Evolutionary conservation across 2,113 vertebrate genomes (phyloP).

Genomic region (Perognathus longimembris): DNA sequence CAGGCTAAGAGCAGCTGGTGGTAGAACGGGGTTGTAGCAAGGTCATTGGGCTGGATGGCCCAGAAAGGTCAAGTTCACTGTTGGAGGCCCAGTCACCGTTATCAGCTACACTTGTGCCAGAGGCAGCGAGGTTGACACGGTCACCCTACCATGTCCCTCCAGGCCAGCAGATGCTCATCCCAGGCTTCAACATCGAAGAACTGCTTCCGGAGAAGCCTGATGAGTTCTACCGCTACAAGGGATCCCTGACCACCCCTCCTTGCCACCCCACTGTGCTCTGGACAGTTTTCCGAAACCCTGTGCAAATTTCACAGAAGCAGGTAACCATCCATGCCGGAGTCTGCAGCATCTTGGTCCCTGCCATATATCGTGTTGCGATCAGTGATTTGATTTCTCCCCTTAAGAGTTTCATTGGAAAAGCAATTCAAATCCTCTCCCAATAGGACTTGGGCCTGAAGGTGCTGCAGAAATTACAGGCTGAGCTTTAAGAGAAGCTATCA

Average conservation of each 20-base stretch:
- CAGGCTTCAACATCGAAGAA: constrained; percentile 90
- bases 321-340: constrained; percentile 76
- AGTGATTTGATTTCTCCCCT: background rate
- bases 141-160: constrained; percentile 30
- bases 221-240: constrained; percentile 95
- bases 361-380: background rate
- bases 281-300: constrained; percentile 92
- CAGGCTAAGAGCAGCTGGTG: background rate
- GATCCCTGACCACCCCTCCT: constrained; percentile 97
- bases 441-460: background rate
- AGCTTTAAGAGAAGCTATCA: background rate
- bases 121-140: background rate
- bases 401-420: constrained; percentile 12
- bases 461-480: background rate
- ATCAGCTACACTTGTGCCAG: background rate
- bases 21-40: background rate
- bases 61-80: background rate
- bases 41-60: background rate
- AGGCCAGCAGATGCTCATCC: constrained; percentile 90
- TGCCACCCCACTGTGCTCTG: constrained; percentile 96
- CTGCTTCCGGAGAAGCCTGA: constrained; percentile 91
- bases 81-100: background rate
- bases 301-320: constrained; percentile 93
- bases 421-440: background rate
- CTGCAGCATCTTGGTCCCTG: background rate